These are phyloP conservation scores for Sarcoramphus papa DNA, from an alignment of 2,797 vertebrate genomes.

Conservation along the genomic window DNA sequence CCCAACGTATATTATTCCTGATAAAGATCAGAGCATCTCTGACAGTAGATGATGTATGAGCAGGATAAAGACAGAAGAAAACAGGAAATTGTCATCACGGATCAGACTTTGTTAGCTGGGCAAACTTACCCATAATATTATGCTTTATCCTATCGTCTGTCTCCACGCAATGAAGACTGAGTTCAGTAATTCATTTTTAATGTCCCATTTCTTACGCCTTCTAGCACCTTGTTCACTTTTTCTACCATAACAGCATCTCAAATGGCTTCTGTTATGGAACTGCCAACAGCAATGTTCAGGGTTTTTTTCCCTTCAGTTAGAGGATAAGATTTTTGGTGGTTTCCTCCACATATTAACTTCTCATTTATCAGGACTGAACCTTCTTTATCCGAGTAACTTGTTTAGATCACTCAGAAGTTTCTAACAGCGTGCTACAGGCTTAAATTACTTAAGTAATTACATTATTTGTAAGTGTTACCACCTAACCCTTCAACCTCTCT, in stretches of 20 bases:
- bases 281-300: not conserved
- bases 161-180: not conserved
- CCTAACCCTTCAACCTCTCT: constrained; percentile 12
- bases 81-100: constrained; percentile 40
- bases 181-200: constrained; percentile 50
- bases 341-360: not conserved
- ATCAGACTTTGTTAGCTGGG: constrained; percentile 19
- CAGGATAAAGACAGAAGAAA: constrained; percentile 38
- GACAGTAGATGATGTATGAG: constrained; percentile 15
- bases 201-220: constrained; percentile 37
- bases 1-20: not conserved
- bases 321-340: not conserved
- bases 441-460: constrained; percentile 33
- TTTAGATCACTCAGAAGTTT: not conserved
- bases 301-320: not conserved
- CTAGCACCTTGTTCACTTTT: constrained; percentile 38
- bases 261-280: not conserved
- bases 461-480: constrained; percentile 17
- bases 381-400: not conserved
- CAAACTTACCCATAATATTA: not conserved
- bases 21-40: constrained; percentile 11
- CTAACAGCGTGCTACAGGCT: not conserved
- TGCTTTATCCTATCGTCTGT: not conserved
- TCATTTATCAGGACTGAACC: not conserved
- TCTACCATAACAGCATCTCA: not conserved